Percentiles rank a stretch among this genome's conserved stretches.
phyloP scores from a whole-genome alignment of 2,113 vertebrate genomes.

The Nibea coibor region DNA sequence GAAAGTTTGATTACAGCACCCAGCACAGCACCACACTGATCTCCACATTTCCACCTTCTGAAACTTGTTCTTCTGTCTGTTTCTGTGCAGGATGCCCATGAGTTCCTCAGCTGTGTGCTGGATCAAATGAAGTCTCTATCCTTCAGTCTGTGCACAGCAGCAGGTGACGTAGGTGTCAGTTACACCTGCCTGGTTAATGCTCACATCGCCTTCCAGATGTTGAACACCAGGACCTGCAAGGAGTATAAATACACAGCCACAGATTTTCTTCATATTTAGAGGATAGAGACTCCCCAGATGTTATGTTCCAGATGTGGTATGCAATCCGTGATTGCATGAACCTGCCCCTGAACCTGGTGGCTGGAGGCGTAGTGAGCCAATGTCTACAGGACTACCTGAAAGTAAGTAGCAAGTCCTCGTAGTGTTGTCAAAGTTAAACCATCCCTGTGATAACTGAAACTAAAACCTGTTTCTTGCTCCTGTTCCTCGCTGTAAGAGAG shows the following conservation, averaged over 20 bases:
- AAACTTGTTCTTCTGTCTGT: background rate
- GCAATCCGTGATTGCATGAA: background rate
- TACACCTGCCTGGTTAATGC: background rate
- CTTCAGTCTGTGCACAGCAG: background rate
- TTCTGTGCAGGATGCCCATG: constrained; percentile 11
- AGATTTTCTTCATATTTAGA: background rate
- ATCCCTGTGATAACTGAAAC: background rate
- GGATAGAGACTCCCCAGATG: background rate
- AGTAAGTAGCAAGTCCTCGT: background rate
- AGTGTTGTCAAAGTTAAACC: background rate
- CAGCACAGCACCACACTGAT: background rate
- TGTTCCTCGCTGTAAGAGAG: background rate
- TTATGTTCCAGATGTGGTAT: constrained; percentile 7
- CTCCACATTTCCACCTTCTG: background rate
- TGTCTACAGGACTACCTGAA: background rate
- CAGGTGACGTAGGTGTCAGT: background rate
- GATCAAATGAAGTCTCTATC: background rate
- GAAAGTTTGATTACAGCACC: background rate
- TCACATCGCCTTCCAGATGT: background rate
- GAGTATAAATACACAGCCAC: background rate
- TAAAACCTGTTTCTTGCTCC: background rate
- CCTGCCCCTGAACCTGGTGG: constrained; percentile 8
- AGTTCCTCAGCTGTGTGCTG: constrained; percentile 10
- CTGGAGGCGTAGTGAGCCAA: background rate
- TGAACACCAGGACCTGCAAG: background rate